Evolutionary conservation across 1,140 invertebrate genomes (phyloP).

Genomic region (Callitettix versicolor): DNA sequence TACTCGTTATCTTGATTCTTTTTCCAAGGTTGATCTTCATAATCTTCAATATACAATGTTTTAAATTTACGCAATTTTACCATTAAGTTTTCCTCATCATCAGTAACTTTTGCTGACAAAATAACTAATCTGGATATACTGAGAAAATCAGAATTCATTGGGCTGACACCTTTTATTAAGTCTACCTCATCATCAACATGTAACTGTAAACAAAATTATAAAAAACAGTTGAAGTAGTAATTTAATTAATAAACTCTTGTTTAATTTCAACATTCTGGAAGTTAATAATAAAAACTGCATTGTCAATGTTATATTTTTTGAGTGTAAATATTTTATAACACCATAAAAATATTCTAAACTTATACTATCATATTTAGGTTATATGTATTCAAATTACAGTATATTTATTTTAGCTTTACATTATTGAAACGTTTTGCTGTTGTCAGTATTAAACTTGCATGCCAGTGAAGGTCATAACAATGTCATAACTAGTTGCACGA

Average conservation of each 20-base stretch:
- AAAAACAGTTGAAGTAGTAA: not conserved
- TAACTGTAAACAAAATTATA: slow-evolving; percentile 30
- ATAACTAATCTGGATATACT: slow-evolving; percentile 48
- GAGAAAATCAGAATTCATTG: slow-evolving; percentile 46
- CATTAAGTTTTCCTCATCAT: slow-evolving; percentile 33
- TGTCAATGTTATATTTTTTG: not conserved
- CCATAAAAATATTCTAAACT: not conserved
- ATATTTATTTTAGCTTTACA: not conserved
- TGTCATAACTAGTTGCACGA: too few species aligned
- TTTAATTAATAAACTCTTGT: not conserved
- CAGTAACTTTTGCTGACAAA: slow-evolving; percentile 32
- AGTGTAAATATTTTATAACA: not conserved
- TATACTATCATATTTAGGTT: not conserved
- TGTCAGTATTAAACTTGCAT: not conserved
- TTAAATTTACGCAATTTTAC: slow-evolving; percentile 46
- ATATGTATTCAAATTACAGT: not conserved
- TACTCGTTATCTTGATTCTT: not conserved
- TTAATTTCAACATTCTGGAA: not conserved
- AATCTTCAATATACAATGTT: slow-evolving; percentile 45
- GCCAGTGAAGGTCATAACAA: not conserved
- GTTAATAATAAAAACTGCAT: not conserved
- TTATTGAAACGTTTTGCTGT: not conserved
- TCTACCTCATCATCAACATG: slow-evolving; percentile 52
- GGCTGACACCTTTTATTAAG: slow-evolving; percentile 43
- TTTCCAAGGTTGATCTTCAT: slow-evolving; percentile 5